Base-by-base conservation (phyloP, 2,113 vertebrate genomes). In the Geothlypis trichas region DNA sequence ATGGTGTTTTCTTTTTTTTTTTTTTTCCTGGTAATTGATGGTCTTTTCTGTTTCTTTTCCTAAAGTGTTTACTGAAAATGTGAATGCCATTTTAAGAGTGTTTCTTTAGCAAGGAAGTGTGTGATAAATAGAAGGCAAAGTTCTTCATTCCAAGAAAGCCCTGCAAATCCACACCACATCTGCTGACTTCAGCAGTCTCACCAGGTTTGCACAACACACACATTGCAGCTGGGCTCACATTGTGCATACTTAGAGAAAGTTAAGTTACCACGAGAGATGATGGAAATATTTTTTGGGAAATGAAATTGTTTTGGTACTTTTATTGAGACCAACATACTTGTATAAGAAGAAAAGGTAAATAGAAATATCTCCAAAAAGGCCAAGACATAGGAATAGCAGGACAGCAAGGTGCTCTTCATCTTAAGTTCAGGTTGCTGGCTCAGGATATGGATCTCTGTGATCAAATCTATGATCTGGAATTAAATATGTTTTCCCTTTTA, bases 171-270 rank as follows among this genome's bases (percentile, higher is more conserved):
- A 88, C 83, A 87, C 86, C 87, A 91, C 80, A 89, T 96, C 87
- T 97, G 96, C 95, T 94, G 95, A 96, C 83, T 87, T 87, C 90
- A 92, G 95, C 93, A 94, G 52, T 54, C 49, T 84, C 31, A 67
- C 83, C 67, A 65, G 90, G 63, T 96, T 94, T 93, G 30, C 87
- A 93, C 91, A 93, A 74, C 59, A 63, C 69, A 33, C 46, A n/a
- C 31, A 26, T 22, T 86, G 76, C 82, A 96, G 89, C 91, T 95
- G 87, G 84, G 7, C 62, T 93, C 13, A 1, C 67, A 13, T 17
- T 86, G n/a, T 81, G 55, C 74, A 35, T 69, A 10, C 77, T 78
- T 57, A 77, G 33, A 47, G 59, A 79, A 83, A 82, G 46, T 74
- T 71, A 61, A 87, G 52, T 88, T 79, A 37, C 68, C 37, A 30